Evolutionary conservation across 2,797 vertebrate genomes (phyloP).

Genomic region (Micromesistius poutassou): DNA sequence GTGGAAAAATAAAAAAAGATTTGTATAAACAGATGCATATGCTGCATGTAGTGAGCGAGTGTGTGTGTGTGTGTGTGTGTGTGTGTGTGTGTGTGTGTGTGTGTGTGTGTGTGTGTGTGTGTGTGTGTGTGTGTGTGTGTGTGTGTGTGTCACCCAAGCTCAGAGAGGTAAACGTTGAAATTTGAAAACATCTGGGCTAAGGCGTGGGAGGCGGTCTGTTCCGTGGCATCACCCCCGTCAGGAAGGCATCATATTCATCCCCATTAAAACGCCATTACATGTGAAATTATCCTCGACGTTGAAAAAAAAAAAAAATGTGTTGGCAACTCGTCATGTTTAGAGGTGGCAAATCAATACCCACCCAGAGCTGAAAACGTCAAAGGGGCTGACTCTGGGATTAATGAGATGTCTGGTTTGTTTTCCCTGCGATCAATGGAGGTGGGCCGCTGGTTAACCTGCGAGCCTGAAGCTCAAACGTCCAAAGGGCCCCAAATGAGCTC

Average conservation of each 20-base stretch:
- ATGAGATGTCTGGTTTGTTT: conserved; percentile 16
- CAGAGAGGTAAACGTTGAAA: no score
- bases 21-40: conserved; percentile 2
- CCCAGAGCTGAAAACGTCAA: conserved; percentile 12
- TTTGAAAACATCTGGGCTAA: no score
- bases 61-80: not conserved
- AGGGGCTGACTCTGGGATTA: conserved; percentile 5
- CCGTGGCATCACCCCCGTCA: not conserved
- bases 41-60: not conserved
- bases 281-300: not conserved
- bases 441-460: no score
- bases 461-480: not conserved
- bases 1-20: conserved; percentile 17
- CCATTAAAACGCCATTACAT: conserved; percentile 8
- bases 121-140: no score
- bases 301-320: not conserved
- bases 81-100: no score
- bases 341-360: not conserved
- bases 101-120: no score
- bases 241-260: not conserved
- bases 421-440: not conserved
- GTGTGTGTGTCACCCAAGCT: no score
- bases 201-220: not conserved
- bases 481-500: not conserved
- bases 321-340: conserved; percentile 10